These are phyloP conservation scores for Oncorhynchus mykiss DNA, from an alignment of 2,113 vertebrate species.

Conservation along the genomic window DNA sequence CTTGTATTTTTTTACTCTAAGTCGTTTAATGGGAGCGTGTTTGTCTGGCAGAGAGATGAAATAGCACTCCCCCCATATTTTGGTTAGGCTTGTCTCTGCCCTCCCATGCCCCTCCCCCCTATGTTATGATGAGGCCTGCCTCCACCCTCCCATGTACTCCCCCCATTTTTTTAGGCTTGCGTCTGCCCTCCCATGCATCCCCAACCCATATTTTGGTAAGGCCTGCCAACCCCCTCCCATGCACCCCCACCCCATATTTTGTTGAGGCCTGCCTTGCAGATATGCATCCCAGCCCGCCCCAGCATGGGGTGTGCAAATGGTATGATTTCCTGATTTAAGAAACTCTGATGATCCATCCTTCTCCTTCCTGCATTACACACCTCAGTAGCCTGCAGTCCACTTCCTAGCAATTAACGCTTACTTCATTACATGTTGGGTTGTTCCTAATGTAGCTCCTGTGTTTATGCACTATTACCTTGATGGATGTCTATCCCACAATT, in stretches of 20 bases:
- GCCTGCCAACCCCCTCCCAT: too few relatives aligned
- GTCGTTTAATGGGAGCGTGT: too few relatives aligned
- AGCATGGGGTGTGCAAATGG: slow-evolving; percentile 22
- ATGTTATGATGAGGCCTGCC: too few relatives aligned
- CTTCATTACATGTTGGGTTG: slow-evolving; percentile 92
- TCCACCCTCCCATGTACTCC: slow-evolving; percentile 37
- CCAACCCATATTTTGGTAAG: too few relatives aligned
- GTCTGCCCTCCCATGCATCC: too few relatives aligned
- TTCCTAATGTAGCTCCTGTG: slow-evolving; percentile 91
- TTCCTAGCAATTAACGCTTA: slow-evolving; percentile 94
- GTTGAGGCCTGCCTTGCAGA: neutral
- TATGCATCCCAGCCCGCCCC: neutral
- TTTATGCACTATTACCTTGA: slow-evolving; percentile 99
- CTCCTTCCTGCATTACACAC: slow-evolving; percentile 87
- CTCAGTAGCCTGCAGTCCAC: slow-evolving; percentile 90
- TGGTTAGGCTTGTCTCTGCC: too few relatives aligned
- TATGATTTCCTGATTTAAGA: slow-evolving; percentile 2
- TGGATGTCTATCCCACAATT: slow-evolving; percentile 95
- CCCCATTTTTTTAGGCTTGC: neutral
- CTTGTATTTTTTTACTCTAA: too few relatives aligned
- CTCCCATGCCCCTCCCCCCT: too few relatives aligned
- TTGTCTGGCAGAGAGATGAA: too few relatives aligned
- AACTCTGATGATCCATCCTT: slow-evolving; percentile 85
- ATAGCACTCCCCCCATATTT: too few relatives aligned
- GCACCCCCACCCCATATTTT: too few relatives aligned